phyloP scores from a whole-genome alignment of 2,888 invertebrate genomes.

The Apoderus coryli region DNA sequence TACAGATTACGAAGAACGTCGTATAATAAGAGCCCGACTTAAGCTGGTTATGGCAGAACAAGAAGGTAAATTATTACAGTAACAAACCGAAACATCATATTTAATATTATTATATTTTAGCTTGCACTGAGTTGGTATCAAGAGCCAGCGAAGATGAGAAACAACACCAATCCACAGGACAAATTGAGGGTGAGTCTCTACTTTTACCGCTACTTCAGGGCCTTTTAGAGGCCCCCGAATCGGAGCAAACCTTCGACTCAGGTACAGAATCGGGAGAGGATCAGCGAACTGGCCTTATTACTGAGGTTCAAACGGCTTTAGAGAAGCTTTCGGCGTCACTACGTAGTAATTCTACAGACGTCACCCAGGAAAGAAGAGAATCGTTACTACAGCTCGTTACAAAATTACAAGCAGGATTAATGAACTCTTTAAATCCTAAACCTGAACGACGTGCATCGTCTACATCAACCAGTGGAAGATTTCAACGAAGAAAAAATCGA shows the following conservation, averaged over 20 bases:
- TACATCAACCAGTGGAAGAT: constrained; percentile 30
- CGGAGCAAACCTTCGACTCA: constrained; percentile 40
- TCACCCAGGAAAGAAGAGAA: constrained; percentile 54
- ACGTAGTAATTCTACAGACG: constrained; percentile 31
- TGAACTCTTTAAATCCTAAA: constrained; percentile 7
- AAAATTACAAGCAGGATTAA: constrained; percentile 44
- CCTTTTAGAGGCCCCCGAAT: constrained; percentile 38
- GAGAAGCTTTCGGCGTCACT: constrained; percentile 30
- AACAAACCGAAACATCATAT: not conserved
- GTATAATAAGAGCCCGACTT: constrained; percentile 65
- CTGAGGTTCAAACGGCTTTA: constrained; percentile 35
- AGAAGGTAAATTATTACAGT: constrained; percentile 48
- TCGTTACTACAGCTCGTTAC: constrained; percentile 61
- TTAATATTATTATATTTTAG: constrained; percentile 25
- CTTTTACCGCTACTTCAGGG: constrained; percentile 54
- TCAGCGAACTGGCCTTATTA: constrained; percentile 39
- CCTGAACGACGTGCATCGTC: constrained; percentile 14
- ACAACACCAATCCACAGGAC: constrained; percentile 25
- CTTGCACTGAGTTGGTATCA: constrained; percentile 37
- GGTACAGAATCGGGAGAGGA: constrained; percentile 59
- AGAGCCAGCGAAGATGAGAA: constrained; percentile 32
- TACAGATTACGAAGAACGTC: constrained; percentile 76
- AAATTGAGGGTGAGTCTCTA: constrained; percentile 59
- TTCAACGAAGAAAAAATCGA: constrained; percentile 41
- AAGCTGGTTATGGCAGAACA: constrained; percentile 75